Evolutionary conservation across 2,888 invertebrate genomes (phyloP).

Genomic region (Lasioglossum lativentre): DNA sequence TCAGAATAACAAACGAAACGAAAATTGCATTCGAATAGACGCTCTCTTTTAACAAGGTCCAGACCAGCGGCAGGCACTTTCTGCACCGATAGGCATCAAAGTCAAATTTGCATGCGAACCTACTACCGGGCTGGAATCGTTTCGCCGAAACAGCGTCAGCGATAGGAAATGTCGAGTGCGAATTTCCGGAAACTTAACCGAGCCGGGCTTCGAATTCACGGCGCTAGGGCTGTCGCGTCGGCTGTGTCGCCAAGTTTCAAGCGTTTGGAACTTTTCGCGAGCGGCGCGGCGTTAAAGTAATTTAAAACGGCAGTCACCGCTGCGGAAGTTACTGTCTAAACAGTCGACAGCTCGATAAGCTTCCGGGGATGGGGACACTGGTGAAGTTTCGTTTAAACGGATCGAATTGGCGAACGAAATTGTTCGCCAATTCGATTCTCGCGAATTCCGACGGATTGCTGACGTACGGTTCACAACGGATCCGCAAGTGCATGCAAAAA

Average conservation of each 20-base stretch:
- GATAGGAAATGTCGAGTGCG: background rate
- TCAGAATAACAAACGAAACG: background rate
- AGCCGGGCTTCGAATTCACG: background rate
- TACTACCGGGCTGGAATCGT: background rate
- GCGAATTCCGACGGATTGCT: background rate
- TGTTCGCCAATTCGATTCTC: background rate
- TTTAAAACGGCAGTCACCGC: background rate
- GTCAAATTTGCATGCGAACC: background rate
- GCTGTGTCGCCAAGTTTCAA: background rate
- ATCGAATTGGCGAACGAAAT: background rate
- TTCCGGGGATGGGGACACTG: background rate
- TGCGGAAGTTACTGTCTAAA: background rate
- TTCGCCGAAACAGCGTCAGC: background rate
- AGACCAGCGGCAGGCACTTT: background rate
- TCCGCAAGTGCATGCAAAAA: background rate
- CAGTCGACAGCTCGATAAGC: background rate
- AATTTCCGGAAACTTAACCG: background rate
- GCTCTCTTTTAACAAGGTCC: background rate
- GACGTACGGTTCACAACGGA: background rate
- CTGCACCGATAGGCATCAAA: background rate
- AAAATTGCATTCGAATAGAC: background rate
- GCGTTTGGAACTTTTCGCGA: background rate
- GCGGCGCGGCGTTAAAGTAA: background rate
- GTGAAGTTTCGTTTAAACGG: background rate
- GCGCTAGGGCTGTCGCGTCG: too few relatives aligned